Evolutionary conservation across 2,113 vertebrate species (phyloP), one percentile per base, ranked within the genome.

Genomic region (Lampris megalopsis): DNA sequence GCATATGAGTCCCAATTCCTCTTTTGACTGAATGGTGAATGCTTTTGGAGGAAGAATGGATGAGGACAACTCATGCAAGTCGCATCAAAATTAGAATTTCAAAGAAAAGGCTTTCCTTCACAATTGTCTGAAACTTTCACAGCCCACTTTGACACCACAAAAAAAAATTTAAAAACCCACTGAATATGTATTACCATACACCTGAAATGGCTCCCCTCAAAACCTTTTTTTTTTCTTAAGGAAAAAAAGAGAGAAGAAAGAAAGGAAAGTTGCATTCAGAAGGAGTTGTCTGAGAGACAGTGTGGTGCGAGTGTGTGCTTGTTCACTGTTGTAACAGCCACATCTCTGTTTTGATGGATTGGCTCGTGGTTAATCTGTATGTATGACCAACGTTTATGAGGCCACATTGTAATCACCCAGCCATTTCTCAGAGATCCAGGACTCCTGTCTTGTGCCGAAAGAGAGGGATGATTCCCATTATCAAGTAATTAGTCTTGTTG

Each of bases 401-500:
- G 85, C 86, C 75, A 72, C 66, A 61, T 84, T 77, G 72, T 86
- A 85, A 92, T 90, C 88, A 85, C 40, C 57, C 74, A 75, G 79
- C 62, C 75, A 73, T 79, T 83, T 88, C 83, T 81, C 73, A 56
- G 67, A 42, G 2, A 83, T 75, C 58, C 73, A 64, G 68, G 73
- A 77, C 79, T 80, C 75, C 67, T 65, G 80, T 89, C 73, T 84
- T 8, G 54, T 45, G n/a, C 68, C 89, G 84, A 91, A 91, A 91
- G 79, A 91, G 88, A 90, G 76, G 86, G 85, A 92, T 89, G 84
- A 82, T 90, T 83, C 81, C 82, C 79, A 89, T 93, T 88, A 92
- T 86, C 73, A 78, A 83, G 88, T 90, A 88, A 91, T 93, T 90
- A 93, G 92, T 91, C 88, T 91, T 90, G 85, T 90, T 92, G 88